phyloP scores from a whole-genome alignment of 2,113 vertebrate species.

The Telmatochromis sp. region DNA sequence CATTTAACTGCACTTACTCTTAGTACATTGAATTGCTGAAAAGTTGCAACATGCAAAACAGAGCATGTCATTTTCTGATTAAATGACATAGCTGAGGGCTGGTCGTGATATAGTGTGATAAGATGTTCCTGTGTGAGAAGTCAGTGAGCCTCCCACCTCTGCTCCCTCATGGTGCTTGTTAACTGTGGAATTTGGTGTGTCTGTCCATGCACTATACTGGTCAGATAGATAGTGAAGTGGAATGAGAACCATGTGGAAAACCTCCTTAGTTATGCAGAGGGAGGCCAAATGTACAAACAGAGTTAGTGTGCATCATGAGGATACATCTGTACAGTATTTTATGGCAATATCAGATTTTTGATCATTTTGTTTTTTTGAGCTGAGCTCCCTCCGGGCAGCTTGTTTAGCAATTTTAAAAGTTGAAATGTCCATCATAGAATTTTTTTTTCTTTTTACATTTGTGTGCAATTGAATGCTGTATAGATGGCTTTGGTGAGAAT shows the following conservation, averaged over 20 bases:
- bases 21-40: not conserved
- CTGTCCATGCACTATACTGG: not conserved
- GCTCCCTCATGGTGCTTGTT: constrained; percentile 45
- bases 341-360: not conserved
- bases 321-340: not conserved
- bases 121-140: constrained; percentile 18
- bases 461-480: not conserved
- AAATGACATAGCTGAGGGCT: not conserved
- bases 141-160: not conserved
- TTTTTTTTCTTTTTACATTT: not conserved
- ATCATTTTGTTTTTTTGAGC: not conserved
- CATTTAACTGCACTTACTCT: not conserved
- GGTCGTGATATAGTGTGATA: constrained; percentile 33
- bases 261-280: not conserved
- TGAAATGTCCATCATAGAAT: not conserved
- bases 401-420: not conserved
- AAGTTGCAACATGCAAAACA: not conserved
- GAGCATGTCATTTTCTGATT: not conserved
- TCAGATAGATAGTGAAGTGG: constrained; percentile 26
- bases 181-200: constrained; percentile 43
- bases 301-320: not conserved
- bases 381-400: not conserved
- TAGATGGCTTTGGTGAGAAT: not conserved
- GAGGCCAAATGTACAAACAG: not conserved
- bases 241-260: constrained; percentile 25